Conservation (phyloP, 2,113 vertebrate species). For the Mohoua ochrocephala region DNA sequence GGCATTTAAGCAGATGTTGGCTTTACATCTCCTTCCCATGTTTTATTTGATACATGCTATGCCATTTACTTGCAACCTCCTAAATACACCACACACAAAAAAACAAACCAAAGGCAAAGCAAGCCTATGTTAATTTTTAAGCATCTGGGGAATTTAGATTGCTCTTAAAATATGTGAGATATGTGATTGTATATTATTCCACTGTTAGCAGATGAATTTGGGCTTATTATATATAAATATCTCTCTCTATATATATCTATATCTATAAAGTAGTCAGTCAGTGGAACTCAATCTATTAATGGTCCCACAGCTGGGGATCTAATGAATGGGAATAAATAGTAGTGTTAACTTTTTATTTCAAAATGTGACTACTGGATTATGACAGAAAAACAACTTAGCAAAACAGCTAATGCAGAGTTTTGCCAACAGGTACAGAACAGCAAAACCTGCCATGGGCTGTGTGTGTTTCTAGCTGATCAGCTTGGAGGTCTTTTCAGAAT, state of each 20-base stretch:
- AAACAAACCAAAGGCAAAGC: background rate
- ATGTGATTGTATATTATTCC: constrained; percentile 11
- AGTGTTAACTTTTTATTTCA: background rate
- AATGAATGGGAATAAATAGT: background rate
- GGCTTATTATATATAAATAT: background rate
- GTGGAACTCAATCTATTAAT: background rate
- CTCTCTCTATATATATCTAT: background rate
- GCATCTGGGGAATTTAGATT: constrained; percentile 3
- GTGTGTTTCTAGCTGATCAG: background rate
- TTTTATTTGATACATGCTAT: background rate
- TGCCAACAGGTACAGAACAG: background rate
- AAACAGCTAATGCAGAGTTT: background rate
- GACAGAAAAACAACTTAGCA: background rate
- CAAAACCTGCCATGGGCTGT: background rate
- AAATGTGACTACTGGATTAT: background rate
- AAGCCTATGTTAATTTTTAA: background rate
- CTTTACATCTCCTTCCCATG: background rate
- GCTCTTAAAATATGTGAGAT: constrained; percentile 26
- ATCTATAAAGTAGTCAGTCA: background rate
- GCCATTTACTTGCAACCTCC: background rate
- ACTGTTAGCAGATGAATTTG: background rate
- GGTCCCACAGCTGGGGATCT: background rate
- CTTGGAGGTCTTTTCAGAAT: background rate
- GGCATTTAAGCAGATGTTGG: background rate
- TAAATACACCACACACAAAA: background rate